Base-by-base conservation (phyloP, 2,113 vertebrate genomes). In the Peromyscus californicus region DNA sequence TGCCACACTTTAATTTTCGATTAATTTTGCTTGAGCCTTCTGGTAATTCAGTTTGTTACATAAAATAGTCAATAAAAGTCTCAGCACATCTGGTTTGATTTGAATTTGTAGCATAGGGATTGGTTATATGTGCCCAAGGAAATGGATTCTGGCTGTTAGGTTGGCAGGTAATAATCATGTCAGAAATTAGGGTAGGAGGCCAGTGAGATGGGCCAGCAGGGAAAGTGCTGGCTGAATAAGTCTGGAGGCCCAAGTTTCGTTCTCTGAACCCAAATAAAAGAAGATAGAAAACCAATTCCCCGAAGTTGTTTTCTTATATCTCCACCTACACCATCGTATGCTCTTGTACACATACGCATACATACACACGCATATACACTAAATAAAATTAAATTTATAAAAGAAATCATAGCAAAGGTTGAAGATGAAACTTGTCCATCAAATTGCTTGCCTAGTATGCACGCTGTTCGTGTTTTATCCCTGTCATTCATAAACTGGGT, bases 41-140 rank as follows among this genome's bases (percentile, higher is more conserved):
- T 92, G 57, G 7, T 94, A 91, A 96, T 94, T 94, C 84, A 94
- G 61, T 74, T 88, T 93, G 79, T 86, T 97, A 93, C 36, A 93
- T 86, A 97, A 97, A 98, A 94, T 76, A 90, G 90, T 80, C 90
- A 94, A 89, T 97, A 59, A 79, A 90, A 96, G 80, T 93, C 90
- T 95, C 78, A 93, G 95, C 33, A 76, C 63, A 92, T 89, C 88
- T 90, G 84, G 54, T 63, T 89, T 93, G 75, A 93, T 93, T 85
- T 90, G 74, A 90, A 45, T 70, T 92, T 89, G 54, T 26, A 87
- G 21, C 10, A 7, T 6, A 86, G 78, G 26, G 26, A 88, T 83
- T 94, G 33, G 9, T 63, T 85, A 33, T 29, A 16, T 76, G 31
- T 69, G 39, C 29, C 78, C 90, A 80, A 59, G 24, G 33, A 94